A percentile compares a stretch with the other conserved stretches of the same genome.
Conservation (phyloP, 35 echinoderm and acorn worm genomes). For the Lytechinus pictus region DNA sequence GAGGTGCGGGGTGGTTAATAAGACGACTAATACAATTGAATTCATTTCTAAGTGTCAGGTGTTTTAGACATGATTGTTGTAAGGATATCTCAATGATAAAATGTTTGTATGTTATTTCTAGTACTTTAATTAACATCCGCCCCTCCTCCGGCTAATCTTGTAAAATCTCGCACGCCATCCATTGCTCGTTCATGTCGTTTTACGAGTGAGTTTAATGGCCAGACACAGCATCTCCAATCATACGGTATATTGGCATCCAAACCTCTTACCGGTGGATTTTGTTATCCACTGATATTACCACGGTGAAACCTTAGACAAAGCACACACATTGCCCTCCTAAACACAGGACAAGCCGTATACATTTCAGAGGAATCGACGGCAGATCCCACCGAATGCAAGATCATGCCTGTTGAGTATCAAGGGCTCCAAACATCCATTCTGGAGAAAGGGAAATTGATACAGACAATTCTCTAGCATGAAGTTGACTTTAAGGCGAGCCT, state of each 20-base stretch:
- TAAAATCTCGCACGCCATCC: neutral
- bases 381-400: neutral
- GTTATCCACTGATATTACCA: neutral
- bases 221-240: neutral
- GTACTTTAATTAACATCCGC: too few species aligned
- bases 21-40: too few species aligned
- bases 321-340: neutral
- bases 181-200: neutral
- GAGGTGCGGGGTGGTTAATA: too few species aligned
- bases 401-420: neutral
- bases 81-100: too few species aligned
- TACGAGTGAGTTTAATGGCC: neutral
- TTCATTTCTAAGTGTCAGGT: too few species aligned
- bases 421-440: neutral
- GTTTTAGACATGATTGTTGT: too few species aligned
- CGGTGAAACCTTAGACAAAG: neutral
- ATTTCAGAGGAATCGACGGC: neutral
- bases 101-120: too few species aligned
- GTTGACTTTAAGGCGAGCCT: neutral
- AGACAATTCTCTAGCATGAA: neutral
- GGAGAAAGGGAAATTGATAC: slow-evolving; percentile 11
- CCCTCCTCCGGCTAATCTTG: neutral
- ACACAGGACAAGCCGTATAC: neutral
- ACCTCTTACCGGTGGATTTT: neutral
- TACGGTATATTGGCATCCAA: neutral